Conservation (phyloP, 2,113 vertebrate genomes). For the Hepsetus odoe region DNA sequence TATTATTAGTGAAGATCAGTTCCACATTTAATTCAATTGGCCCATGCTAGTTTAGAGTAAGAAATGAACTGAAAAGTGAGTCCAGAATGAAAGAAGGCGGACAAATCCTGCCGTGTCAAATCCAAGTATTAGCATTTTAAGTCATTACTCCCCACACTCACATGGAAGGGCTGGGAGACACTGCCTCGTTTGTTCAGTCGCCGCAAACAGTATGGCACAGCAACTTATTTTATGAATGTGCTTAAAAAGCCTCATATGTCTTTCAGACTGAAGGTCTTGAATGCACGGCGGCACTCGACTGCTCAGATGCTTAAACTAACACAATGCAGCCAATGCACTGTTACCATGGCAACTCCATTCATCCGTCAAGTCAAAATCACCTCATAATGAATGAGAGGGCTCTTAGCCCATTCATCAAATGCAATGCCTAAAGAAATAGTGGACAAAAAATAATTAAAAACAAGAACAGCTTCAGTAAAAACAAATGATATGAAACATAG, state of each 20-base stretch:
- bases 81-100: not conserved
- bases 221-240: not conserved
- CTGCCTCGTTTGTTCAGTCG: no score
- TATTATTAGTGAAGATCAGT: no score
- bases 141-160: no score
- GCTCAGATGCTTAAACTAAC: not conserved
- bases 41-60: no score
- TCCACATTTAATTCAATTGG: no score
- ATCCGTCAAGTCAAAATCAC: not conserved
- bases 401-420: not conserved
- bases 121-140: not conserved
- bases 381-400: not conserved
- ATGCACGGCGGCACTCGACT: not conserved
- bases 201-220: no score
- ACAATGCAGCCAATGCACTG: not conserved
- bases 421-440: no score
- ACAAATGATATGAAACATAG: no score
- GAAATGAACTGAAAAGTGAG: no score
- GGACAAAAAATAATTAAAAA: no score
- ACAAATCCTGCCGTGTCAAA: not conserved
- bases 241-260: not conserved
- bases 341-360: constrained; percentile 16
- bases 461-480: no score
- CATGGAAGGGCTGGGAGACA: not conserved
- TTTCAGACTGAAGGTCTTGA: not conserved